Conservation (phyloP, 2,888 invertebrate species). For the Oligia latruncula region DNA sequence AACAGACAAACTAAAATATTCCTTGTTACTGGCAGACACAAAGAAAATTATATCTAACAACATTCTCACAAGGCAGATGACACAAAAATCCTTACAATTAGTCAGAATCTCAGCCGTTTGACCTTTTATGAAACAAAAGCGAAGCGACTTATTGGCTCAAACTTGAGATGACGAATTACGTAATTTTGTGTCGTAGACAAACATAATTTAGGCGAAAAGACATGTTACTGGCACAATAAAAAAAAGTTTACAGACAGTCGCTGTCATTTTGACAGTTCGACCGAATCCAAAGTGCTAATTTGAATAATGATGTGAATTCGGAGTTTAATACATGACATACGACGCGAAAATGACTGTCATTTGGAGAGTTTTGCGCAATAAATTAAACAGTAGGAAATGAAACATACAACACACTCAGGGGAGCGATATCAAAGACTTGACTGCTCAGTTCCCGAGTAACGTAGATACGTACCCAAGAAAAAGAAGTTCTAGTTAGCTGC, state of each 20-base stretch:
- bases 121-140: slow-evolving; percentile 45
- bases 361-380: neutral
- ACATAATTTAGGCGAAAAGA: slow-evolving; percentile 24
- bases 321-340: neutral
- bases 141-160: slow-evolving; percentile 48
- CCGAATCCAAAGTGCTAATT: neutral
- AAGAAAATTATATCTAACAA: slow-evolving; percentile 43
- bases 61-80: slow-evolving; percentile 30
- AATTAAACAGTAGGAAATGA: neutral
- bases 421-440: neutral
- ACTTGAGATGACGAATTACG: slow-evolving; percentile 45
- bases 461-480: neutral
- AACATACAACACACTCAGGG: neutral
- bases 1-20: slow-evolving; percentile 10
- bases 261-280: slow-evolving; percentile 14
- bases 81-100: slow-evolving; percentile 50
- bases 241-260: neutral
- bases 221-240: slow-evolving; percentile 5
- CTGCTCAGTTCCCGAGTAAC: neutral
- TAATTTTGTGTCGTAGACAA: slow-evolving; percentile 47
- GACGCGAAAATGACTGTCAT: neutral
- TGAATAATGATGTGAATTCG: neutral
- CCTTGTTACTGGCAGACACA: slow-evolving; percentile 29
- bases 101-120: slow-evolving; percentile 40
- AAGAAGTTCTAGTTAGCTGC: slow-evolving; percentile 3